Evolutionary conservation across 2,797 vertebrate genomes (phyloP), one percentile per base, ranked within the genome.

Genomic region (Coreius guichenoti): DNA sequence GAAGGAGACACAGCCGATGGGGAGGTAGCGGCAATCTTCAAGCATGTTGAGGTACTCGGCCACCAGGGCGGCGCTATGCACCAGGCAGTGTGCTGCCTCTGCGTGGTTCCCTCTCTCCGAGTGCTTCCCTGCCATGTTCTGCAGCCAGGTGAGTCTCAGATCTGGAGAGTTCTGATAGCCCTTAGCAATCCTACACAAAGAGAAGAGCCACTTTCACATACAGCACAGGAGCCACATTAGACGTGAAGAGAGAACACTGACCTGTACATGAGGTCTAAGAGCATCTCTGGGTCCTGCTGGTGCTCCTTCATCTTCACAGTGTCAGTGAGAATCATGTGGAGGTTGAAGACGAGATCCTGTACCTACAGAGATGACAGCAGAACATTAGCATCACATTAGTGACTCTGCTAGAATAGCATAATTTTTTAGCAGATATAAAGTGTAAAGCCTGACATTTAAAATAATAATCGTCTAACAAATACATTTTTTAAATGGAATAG

Each of bases 281-380:
- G 95, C 97, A 98, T 98, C 93, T 98, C 97, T 0, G 97, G 97
- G 91, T 98, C 97, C 86, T 97, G 96, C 91, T 98, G 96, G 87
- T 98, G 96, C 77, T 97, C 97, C 89, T 98, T 98, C 97, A 98
- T 98, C 92, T 98, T 98, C 45, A 98, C 97, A 0, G 97, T 98
- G 92, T 98, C 97, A 0, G 97, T 98, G 56, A 98, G 95, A 90
- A 98, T 98, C 97, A 98, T 98, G 94, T 98, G 97, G 86, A 98
- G 91, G 91, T 98, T 98, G 91, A 98, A 98, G 87, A 97, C 96
- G 76, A 98, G 93, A 91, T 98, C 97, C 91, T 98, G 97, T 51
- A 98, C 97, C 97, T 98, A 89, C 7, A 47, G 23, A 84, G 8
- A 56, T 3, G 76, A 45, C 16, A 51, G 14, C 5, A 36, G 26